phyloP scores from a whole-genome alignment of 2,113 vertebrate species.

The human (Homo sapiens) region DNA sequence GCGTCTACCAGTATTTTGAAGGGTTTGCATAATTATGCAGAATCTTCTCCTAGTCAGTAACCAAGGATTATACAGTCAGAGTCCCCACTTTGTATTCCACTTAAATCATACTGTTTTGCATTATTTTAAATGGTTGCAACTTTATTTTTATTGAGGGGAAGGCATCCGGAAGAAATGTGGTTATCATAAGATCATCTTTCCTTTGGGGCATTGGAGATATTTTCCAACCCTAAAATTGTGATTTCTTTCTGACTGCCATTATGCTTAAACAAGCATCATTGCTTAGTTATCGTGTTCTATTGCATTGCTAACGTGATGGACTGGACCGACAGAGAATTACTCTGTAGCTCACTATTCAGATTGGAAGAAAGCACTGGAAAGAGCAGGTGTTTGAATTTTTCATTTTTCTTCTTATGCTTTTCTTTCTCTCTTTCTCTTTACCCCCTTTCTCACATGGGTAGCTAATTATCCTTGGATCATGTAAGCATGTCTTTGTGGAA shows the following conservation, averaged over 20 bases:
- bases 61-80: conserved; percentile 38
- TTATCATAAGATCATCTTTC: conserved; percentile 78
- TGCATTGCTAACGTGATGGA: not conserved
- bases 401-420: not conserved
- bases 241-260: conserved; percentile 74
- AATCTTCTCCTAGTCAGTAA: conserved; percentile 54
- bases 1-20: not conserved
- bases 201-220: conserved; percentile 75
- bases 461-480: not conserved
- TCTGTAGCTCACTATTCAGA: not conserved
- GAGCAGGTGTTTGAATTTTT: not conserved
- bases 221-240: conserved; percentile 76
- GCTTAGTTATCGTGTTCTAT: conserved; percentile 74
- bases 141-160: conserved; percentile 79
- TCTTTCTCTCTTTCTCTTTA: not conserved
- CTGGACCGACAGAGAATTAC: not conserved
- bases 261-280: conserved; percentile 77
- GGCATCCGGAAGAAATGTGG: conserved; percentile 65
- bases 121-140: conserved; percentile 75
- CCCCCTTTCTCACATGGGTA: not conserved
- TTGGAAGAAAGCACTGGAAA: not conserved
- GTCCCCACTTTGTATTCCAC: conserved; percentile 57
- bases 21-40: conserved; percentile 31
- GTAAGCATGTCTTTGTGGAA: not conserved
- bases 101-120: conserved; percentile 57